Percentiles rank a stretch among this genome's conserved stretches.
Evolutionary conservation across 2,888 invertebrate genomes (phyloP).

Genomic region (Leptarthrus brevirostris): DNA sequence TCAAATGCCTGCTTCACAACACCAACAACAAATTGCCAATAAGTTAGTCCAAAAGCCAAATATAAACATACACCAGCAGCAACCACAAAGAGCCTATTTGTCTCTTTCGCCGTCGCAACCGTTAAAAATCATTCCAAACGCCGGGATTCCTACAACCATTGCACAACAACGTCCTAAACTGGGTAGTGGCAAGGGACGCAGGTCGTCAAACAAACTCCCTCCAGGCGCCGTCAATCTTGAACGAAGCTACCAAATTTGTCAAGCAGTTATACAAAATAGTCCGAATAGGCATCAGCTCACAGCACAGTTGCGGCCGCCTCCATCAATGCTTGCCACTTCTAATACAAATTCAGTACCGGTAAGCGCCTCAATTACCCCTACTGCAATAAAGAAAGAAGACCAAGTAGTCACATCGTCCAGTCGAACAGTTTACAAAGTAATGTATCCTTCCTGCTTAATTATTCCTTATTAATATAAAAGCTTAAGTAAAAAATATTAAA

Average conservation of each 20-base stretch:
- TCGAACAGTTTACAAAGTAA: conserved; percentile 65
- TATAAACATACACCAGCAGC: conserved; percentile 54
- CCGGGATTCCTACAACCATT: conserved; percentile 64
- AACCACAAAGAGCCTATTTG: conserved; percentile 64
- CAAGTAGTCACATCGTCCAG: conserved; percentile 58
- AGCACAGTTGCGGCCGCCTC: conserved; percentile 87
- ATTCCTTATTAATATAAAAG: neutral
- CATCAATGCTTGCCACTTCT: conserved; percentile 72
- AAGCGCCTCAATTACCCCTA: conserved; percentile 18
- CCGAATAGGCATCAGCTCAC: conserved; percentile 89
- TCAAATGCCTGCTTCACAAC: conserved; percentile 48
- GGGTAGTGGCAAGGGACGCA: conserved; percentile 64
- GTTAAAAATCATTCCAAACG: conserved; percentile 64
- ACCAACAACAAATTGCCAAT: conserved; percentile 44
- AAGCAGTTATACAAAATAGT: conserved; percentile 93
- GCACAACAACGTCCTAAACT: conserved; percentile 65
- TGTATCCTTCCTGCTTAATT: neutral
- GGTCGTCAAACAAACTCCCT: conserved; percentile 78
- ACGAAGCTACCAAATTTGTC: conserved; percentile 94
- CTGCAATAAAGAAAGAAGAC: conserved; percentile 57
- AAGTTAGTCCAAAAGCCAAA: conserved; percentile 49
- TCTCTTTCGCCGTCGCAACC: conserved; percentile 69
- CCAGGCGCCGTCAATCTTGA: conserved; percentile 93
- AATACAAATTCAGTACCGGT: conserved; percentile 5
- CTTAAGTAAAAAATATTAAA: neutral